phyloP scores from a whole-genome alignment of 1,140 invertebrate genomes.

The Drosophila carrolli region DNA sequence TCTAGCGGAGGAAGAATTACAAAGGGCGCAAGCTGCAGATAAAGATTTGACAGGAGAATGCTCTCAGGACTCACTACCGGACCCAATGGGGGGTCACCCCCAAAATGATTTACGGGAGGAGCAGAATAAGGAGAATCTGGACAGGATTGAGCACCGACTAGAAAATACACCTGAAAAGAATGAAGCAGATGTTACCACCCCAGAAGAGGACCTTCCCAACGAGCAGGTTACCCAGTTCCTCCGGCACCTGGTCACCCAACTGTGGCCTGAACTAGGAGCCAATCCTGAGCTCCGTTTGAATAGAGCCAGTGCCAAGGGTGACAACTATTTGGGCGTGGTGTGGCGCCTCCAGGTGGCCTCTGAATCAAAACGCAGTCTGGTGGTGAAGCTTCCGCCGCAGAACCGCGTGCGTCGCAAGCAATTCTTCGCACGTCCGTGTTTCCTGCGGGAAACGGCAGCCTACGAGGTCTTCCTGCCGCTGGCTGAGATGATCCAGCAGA shows the following conservation, averaged over 20 bases:
- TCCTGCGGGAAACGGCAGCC: constrained; percentile 75
- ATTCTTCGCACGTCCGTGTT: constrained; percentile 70
- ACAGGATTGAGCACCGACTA: neutral
- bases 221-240: constrained; percentile 25
- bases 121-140: neutral
- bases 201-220: constrained; percentile 27
- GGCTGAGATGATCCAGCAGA: constrained; percentile 68
- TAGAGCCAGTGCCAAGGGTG: constrained; percentile 73
- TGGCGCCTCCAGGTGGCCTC: constrained; percentile 59
- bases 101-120: neutral
- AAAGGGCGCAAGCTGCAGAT: neutral
- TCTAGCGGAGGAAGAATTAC: no score
- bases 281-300: constrained; percentile 34
- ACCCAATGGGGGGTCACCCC: neutral
- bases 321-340: constrained; percentile 83
- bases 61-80: neutral
- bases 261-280: constrained; percentile 34
- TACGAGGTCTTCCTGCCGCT: constrained; percentile 83
- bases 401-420: constrained; percentile 67
- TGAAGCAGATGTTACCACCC: neutral
- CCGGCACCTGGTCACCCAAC: constrained; percentile 4
- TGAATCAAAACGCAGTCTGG: constrained; percentile 19
- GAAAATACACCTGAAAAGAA: neutral
- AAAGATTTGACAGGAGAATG: neutral
- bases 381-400: constrained; percentile 76